These are phyloP conservation scores for Centrocercus urophasianus DNA, from an alignment of 2,113 vertebrate species.

Conservation along the genomic window DNA sequence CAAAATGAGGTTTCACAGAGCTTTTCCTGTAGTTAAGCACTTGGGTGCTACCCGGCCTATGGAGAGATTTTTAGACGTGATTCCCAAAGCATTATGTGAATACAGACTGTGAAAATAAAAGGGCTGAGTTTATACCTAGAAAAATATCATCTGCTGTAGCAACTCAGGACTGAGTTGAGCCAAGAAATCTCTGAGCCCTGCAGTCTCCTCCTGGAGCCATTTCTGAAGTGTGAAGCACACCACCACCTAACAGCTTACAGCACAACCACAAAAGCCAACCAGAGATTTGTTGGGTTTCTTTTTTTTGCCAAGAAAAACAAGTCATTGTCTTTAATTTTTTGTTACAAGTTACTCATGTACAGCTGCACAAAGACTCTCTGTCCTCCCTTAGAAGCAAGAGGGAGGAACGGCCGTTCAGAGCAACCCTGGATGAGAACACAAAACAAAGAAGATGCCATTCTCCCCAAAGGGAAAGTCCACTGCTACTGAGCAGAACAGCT, in stretches of 20 bases:
- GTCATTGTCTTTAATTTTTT: neutral
- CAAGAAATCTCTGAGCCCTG: neutral
- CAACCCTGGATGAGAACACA: neutral
- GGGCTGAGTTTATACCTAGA: neutral
- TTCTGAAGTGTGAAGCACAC: neutral
- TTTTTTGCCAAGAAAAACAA: neutral
- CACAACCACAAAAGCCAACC: neutral
- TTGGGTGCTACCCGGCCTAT: neutral
- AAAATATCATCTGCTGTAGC: neutral
- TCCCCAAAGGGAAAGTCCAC: neutral
- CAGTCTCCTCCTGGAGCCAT: neutral
- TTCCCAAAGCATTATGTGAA: neutral
- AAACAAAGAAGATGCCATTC: neutral
- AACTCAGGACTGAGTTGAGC: neutral
- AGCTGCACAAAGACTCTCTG: neutral
- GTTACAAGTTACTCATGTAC: neutral
- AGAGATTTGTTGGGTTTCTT: neutral
- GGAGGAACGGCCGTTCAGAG: fast-evolving
- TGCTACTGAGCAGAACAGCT: neutral
- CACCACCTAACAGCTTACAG: neutral
- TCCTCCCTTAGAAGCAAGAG: neutral
- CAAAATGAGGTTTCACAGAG: neutral
- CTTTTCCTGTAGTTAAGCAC: neutral
- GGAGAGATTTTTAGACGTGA: neutral
- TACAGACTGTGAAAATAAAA: neutral